Evolutionary conservation across 2,888 invertebrate species (phyloP), one percentile per base, ranked within the genome.

Genomic region (Hyles lineata): DNA sequence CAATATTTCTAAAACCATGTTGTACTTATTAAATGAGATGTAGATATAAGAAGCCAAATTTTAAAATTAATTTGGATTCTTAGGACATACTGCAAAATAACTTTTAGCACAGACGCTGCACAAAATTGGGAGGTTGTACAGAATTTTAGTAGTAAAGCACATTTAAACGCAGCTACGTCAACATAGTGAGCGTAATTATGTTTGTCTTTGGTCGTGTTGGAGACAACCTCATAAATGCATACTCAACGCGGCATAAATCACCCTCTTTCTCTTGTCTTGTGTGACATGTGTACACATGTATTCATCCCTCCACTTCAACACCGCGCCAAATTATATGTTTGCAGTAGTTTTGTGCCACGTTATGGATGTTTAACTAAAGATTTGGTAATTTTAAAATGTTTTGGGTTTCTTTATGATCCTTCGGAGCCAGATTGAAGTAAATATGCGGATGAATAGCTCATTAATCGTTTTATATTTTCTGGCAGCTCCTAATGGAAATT

Each of bases 151-250:
- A 73, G 77, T 78, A 72, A 73, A 73, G 78, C 73, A 50, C 43
- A 50, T 67, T 50, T 80, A 80, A 82, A 79, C 76, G 76, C 77
- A 80, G 79, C 75, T 80, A 80, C 82, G 83, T 83, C 83, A 83
- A 83, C 81, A 82, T 62, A 70, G 79, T 75, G 78, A 80, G 78
- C 80, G 78, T 87, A 85, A 88, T 67, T 67, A 86, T 84, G 86
- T 87, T 86, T 87, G 80, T 79, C 74, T 74, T 75, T 77, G 76
- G 77, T 81, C 78, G 78, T 82, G 82, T 82, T 73, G 74, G 78
- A 80, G 78, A 78, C 80, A 75, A 76, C 72, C 80, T 84, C 79
- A 79, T 83, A 82, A 81, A 83, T 79, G 82, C 67, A 77, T 70
- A 79, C 80, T 78, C 77, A 80, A 77, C 78, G 72, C 76, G 76